These are phyloP conservation scores for Euschistus heros DNA, from an alignment of 1,140 invertebrate genomes.

Conservation along the genomic window DNA sequence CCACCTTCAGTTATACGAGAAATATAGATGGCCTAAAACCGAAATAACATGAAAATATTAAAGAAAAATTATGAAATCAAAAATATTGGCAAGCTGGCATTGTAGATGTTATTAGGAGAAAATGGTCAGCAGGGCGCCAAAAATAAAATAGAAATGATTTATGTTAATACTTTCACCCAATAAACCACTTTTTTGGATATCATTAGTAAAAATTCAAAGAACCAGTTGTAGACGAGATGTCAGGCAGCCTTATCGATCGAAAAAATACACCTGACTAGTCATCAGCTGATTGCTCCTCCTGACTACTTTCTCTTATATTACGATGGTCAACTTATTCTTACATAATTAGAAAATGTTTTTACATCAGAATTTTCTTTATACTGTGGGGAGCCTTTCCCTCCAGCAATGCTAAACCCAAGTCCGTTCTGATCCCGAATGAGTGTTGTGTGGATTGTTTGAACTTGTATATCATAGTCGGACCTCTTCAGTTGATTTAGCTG, in stretches of 20 bases:
- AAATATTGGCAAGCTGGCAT: no score
- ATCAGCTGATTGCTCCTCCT: no score
- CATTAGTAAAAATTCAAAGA: no score
- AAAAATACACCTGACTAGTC: no score
- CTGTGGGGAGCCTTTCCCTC: constrained; percentile 79
- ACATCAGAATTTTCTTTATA: constrained; percentile 54
- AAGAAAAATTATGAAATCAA: background rate
- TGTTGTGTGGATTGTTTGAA: constrained; percentile 72
- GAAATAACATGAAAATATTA: constrained; percentile 20
- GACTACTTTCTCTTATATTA: background rate
- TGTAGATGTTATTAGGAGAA: no score
- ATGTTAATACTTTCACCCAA: no score
- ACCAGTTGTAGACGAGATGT: no score
- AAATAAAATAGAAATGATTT: no score
- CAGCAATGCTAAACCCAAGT: constrained; percentile 90
- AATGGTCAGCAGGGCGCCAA: no score
- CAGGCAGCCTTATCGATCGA: no score
- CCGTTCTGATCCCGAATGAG: constrained; percentile 80
- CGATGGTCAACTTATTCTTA: background rate
- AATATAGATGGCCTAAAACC: constrained; percentile 71
- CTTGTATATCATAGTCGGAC: constrained; percentile 33
- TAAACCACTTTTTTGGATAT: no score
- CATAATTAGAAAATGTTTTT: constrained; percentile 28
- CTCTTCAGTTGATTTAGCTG: background rate
- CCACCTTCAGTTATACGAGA: constrained; percentile 87